Evolutionary conservation across 2,888 invertebrate species (phyloP).

Genomic region (Caradrina clavipalpis): DNA sequence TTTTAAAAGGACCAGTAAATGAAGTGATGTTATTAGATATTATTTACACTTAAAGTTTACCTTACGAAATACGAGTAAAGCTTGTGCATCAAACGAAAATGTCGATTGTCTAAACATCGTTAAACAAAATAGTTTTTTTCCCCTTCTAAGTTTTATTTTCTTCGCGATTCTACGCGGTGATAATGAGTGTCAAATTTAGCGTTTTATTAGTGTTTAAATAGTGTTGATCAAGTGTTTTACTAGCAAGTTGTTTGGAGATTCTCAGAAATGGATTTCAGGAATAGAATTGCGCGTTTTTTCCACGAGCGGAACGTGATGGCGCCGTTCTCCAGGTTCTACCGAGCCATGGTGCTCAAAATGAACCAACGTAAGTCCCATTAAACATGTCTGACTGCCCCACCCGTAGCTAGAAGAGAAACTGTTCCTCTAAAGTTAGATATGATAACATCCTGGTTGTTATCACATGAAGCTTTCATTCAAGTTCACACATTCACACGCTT

Average conservation of each 20-base stretch:
- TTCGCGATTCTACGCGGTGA: constrained; percentile 77
- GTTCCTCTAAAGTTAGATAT: neutral
- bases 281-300: constrained; percentile 75
- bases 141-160: constrained; percentile 62
- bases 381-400: neutral
- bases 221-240: constrained; percentile 66
- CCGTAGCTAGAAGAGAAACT: neutral
- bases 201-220: constrained; percentile 78
- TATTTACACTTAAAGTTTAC: constrained; percentile 41
- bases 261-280: constrained; percentile 75
- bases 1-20: constrained; percentile 55
- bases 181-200: constrained; percentile 90
- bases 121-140: constrained; percentile 58
- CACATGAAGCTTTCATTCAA: neutral
- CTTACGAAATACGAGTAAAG: constrained; percentile 43
- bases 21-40: constrained; percentile 47
- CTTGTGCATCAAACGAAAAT: constrained; percentile 47
- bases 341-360: constrained; percentile 88
- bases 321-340: constrained; percentile 85
- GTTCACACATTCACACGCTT: neutral
- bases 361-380: constrained; percentile 83
- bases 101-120: constrained; percentile 49
- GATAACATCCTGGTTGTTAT: neutral
- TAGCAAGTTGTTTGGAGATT: constrained; percentile 58
- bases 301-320: constrained; percentile 82